phyloP scores from a whole-genome alignment of 1,140 invertebrate genomes.

The Zophobas atratus region DNA sequence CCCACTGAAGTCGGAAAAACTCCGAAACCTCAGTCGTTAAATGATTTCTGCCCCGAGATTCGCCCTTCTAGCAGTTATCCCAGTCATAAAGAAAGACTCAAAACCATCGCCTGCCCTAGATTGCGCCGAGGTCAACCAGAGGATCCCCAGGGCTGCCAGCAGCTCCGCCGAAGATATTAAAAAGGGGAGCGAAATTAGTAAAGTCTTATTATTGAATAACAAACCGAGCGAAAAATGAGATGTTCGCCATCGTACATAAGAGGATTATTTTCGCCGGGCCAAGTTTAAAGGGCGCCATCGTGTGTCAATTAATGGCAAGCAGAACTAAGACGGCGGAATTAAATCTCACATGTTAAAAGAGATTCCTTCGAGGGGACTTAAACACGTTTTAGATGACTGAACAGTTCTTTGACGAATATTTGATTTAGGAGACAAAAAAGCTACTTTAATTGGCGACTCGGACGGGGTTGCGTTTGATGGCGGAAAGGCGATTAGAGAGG shows the following conservation, averaged over 20 bases:
- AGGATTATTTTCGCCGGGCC: neutral
- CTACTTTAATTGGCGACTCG: too few relatives aligned
- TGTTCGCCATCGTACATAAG: neutral
- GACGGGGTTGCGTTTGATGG: too few relatives aligned
- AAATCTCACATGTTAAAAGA: too few relatives aligned
- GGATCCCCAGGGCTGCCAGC: neutral
- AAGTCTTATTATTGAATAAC: constrained; percentile 3
- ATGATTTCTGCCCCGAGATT: neutral
- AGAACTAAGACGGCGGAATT: too few relatives aligned
- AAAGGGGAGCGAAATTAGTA: constrained; percentile 1
- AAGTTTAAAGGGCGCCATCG: too few relatives aligned
- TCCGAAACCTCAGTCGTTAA: neutral
- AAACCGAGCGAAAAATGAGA: constrained; percentile 2
- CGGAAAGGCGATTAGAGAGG: too few relatives aligned
- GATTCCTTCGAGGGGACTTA: too few relatives aligned
- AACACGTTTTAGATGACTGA: too few relatives aligned
- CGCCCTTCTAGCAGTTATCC: neutral
- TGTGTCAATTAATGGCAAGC: too few relatives aligned
- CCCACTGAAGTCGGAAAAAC: too few relatives aligned
- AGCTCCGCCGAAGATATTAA: neutral
- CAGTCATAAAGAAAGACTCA: neutral
- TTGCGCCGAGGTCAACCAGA: neutral
- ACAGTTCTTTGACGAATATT: too few relatives aligned
- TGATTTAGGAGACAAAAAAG: too few relatives aligned
- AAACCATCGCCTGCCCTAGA: neutral